Percentiles rank a stretch among this genome's conserved stretches.
These are phyloP conservation scores for Eupithecia vulgata DNA, from an alignment of 2,888 invertebrate species.

Conservation along the genomic window DNA sequence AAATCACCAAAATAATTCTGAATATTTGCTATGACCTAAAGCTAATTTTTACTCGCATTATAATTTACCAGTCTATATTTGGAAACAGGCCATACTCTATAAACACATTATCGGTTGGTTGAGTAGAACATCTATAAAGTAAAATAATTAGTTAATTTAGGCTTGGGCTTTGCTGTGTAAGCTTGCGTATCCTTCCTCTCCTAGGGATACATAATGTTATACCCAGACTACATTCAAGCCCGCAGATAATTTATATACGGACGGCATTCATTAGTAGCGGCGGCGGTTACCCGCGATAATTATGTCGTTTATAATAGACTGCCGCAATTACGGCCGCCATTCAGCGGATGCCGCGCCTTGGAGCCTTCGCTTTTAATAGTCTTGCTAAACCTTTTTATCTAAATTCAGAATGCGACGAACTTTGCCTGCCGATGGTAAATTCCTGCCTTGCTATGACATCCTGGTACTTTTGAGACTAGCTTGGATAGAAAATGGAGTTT, in stretches of 20 bases:
- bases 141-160: background rate
- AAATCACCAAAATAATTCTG: too few relatives aligned
- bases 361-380: conserved; percentile 24
- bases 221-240: conserved; percentile 13
- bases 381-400: conserved; percentile 25
- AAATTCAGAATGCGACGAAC: conserved; percentile 2
- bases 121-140: background rate
- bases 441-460: background rate
- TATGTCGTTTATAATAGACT: conserved; percentile 57
- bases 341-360: conserved; percentile 36
- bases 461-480: conserved; percentile 3
- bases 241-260: conserved; percentile 13
- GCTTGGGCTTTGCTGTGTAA: background rate
- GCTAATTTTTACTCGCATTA: too few relatives aligned
- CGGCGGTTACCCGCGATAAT: conserved; percentile 51
- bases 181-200: background rate
- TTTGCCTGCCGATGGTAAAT: background rate
- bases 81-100: background rate
- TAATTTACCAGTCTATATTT: background rate
- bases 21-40: too few relatives aligned
- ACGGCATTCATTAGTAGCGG: conserved; percentile 46
- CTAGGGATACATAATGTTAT: conserved; percentile 4
- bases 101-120: background rate
- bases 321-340: conserved; percentile 54
- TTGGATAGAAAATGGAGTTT: background rate